Conservation (phyloP, 2,888 invertebrate species). For the Salticus scenicus region DNA sequence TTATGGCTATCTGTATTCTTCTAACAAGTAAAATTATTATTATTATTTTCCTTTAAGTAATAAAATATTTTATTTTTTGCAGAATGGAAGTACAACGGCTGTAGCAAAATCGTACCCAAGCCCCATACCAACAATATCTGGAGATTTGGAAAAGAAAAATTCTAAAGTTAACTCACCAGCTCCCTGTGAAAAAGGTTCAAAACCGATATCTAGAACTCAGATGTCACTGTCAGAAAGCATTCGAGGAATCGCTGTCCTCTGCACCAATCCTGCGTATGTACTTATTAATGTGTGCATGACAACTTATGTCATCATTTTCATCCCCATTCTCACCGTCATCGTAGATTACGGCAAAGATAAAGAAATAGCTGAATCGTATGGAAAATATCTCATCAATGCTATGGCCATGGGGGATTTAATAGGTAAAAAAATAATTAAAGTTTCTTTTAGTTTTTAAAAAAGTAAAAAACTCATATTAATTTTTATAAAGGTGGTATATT, state of each 20-base stretch:
- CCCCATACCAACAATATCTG: neutral
- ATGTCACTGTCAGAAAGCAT: neutral
- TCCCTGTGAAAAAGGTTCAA: neutral
- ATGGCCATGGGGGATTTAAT: conserved; percentile 52
- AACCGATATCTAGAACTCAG: neutral
- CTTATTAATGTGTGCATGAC: conserved; percentile 37
- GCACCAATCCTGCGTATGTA: conserved; percentile 29
- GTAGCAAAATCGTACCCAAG: neutral
- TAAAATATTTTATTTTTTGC: neutral
- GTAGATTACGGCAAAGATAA: conserved; percentile 52
- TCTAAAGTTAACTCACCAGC: neutral
- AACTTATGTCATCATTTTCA: conserved; percentile 21
- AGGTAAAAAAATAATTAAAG: conserved; percentile 31
- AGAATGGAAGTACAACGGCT: neutral
- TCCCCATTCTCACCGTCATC: conserved; percentile 27
- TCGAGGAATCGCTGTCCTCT: neutral
- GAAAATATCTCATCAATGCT: conserved; percentile 47
- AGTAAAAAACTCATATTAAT: too few species aligned
- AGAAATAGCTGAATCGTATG: conserved; percentile 29
- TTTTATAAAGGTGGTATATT: too few species aligned
- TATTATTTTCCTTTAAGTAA: too few species aligned
- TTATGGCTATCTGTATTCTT: too few species aligned
- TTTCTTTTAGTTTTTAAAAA: too few species aligned
- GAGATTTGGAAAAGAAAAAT: neutral
- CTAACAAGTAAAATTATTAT: too few species aligned